A percentile compares a stretch with the other conserved stretches of the same genome.
Evolutionary conservation across 2,797 vertebrate genomes (phyloP).

Genomic region (Alcedo atthis): DNA sequence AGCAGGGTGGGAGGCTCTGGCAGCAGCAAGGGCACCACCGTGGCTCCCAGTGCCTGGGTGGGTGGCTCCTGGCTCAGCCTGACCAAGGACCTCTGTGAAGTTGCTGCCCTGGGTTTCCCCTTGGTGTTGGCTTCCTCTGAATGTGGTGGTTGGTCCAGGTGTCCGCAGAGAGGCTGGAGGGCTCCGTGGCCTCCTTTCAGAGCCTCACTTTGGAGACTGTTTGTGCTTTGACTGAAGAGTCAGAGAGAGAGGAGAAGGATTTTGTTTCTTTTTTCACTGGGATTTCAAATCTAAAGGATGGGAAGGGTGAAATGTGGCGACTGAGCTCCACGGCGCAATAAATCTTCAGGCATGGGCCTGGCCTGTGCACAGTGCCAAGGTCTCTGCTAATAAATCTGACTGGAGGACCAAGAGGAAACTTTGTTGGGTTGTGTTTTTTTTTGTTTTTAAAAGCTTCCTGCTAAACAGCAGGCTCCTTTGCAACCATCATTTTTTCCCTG

Average conservation of each 20-base stretch:
- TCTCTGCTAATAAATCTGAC: slow-evolving; percentile 64
- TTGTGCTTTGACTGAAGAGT: background rate
- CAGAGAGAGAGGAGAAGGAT: background rate
- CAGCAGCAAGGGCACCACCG: background rate
- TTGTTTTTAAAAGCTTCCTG: background rate
- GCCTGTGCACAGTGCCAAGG: slow-evolving; percentile 40
- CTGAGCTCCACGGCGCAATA: slow-evolving; percentile 7
- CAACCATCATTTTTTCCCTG: background rate
- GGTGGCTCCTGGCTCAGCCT: background rate
- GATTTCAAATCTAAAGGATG: background rate
- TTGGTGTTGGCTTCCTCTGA: background rate
- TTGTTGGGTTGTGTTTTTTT: background rate
- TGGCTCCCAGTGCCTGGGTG: background rate
- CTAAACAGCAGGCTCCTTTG: slow-evolving; percentile 31
- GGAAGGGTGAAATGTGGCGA: background rate
- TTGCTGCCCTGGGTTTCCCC: background rate
- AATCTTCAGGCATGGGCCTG: slow-evolving; percentile 3
- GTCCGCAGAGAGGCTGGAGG: background rate
- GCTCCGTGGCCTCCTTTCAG: background rate
- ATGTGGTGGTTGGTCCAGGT: too few relatives aligned
- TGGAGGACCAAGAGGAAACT: background rate
- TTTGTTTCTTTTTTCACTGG: background rate
- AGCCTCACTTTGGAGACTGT: background rate
- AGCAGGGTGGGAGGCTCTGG: background rate
- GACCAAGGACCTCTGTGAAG: background rate